phyloP scores from a whole-genome alignment of 1,140 invertebrate species.

The Ephestia elutella region DNA sequence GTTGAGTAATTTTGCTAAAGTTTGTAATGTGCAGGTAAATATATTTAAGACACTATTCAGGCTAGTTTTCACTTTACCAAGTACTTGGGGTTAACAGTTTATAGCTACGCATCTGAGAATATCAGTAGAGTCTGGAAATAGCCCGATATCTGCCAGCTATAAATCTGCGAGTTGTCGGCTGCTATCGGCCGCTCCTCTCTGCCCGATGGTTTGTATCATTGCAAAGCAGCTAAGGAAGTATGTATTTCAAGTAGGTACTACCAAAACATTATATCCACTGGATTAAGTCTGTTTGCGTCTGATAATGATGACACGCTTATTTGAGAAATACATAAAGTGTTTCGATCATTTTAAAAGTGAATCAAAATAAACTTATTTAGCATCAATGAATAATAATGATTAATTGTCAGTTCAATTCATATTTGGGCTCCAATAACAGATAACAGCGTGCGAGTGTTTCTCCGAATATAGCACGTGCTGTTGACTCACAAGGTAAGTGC shows the following conservation, averaged over 20 bases:
- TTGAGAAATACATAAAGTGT: background rate
- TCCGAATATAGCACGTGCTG: constrained; percentile 38
- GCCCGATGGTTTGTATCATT: constrained; percentile 69
- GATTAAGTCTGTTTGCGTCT: background rate
- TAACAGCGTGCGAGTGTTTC: constrained; percentile 8
- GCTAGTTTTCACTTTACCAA: constrained; percentile 14
- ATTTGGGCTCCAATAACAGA: background rate
- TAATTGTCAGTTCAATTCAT: background rate
- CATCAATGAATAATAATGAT: background rate
- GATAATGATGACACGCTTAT: background rate
- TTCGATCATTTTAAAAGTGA: no score
- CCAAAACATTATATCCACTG: background rate
- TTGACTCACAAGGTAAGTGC: constrained; percentile 67
- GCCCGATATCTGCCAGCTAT: constrained; percentile 50
- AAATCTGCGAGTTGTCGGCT: constrained; percentile 68
- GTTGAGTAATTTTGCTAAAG: no score
- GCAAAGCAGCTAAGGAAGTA: constrained; percentile 63
- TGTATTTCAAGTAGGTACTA: constrained; percentile 43
- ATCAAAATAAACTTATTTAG: background rate
- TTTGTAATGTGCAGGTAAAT: no score
- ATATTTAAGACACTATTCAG: background rate
- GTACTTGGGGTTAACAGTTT: constrained; percentile 62
- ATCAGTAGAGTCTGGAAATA: constrained; percentile 66
- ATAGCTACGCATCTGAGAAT: constrained; percentile 61
- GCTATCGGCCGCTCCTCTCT: constrained; percentile 59